Evolutionary conservation across 2,888 invertebrate species (phyloP).

Genomic region (Euproctis similis): DNA sequence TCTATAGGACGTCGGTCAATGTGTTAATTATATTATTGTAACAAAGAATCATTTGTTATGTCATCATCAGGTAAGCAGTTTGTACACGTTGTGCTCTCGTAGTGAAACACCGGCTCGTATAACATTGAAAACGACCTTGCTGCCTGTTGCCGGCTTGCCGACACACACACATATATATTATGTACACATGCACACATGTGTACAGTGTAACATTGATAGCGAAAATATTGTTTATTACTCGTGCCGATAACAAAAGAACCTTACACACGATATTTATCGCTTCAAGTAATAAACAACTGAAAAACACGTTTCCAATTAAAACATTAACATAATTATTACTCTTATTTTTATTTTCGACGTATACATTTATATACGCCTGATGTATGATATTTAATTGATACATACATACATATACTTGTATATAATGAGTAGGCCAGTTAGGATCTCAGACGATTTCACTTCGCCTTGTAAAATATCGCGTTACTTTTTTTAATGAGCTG

Average conservation of each 20-base stretch:
- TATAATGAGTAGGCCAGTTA: conserved; percentile 6
- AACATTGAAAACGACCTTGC: conserved; percentile 66
- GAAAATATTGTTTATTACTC: conserved; percentile 24
- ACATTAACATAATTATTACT: too few species aligned
- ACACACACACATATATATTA: too few species aligned
- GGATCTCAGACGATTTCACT: conserved; percentile 18
- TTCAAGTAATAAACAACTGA: too few species aligned
- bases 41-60: conserved; percentile 26
- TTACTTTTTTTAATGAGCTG: conserved; percentile 11
- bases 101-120: conserved; percentile 32
- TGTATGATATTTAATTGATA: too few species aligned
- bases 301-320: too few species aligned
- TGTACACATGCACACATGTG: too few species aligned
- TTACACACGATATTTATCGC: too few species aligned
- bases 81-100: conserved; percentile 12
- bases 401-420: background rate
- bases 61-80: too few species aligned
- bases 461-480: conserved; percentile 8
- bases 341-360: too few species aligned
- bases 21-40: conserved; percentile 13
- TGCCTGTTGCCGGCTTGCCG: conserved; percentile 44
- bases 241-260: conserved; percentile 4
- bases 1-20: conserved; percentile 11
- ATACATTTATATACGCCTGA: too few species aligned
- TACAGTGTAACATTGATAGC: conserved; percentile 28